phyloP scores from a whole-genome alignment of 2,797 vertebrate species.

The Remorina albescens region DNA sequence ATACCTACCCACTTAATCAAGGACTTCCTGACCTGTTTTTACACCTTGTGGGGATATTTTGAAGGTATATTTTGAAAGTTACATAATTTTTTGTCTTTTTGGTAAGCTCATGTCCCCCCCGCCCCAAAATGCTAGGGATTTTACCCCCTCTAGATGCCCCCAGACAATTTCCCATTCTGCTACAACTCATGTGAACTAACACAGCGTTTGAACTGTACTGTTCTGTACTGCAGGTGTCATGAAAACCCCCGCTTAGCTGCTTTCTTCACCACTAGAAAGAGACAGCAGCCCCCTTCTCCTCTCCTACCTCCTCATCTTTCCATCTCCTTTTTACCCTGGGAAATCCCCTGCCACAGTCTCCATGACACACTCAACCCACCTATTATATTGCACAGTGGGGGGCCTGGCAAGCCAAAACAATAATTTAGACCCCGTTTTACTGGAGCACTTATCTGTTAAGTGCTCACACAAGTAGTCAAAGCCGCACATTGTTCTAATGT shows the following conservation, averaged over 20 bases:
- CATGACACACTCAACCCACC: constrained; percentile 67
- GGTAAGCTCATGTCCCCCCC: not conserved
- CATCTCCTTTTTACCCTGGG: constrained; percentile 53
- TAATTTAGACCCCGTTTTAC: constrained; percentile 65
- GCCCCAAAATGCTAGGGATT: not conserved
- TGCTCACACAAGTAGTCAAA: constrained; percentile 56
- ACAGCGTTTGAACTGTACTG: constrained; percentile 5
- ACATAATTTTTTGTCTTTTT: rapidly evolving
- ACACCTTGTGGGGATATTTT: not conserved
- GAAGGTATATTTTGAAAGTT: not conserved
- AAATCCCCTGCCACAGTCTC: constrained; percentile 69
- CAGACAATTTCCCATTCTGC: not conserved
- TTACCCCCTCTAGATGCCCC: not conserved
- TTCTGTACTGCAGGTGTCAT: constrained; percentile 31
- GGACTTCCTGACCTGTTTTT: constrained; percentile 23
- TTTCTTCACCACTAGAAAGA: constrained; percentile 26
- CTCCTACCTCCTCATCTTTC: constrained; percentile 68
- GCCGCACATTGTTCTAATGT: constrained; percentile 25
- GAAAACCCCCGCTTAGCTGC: constrained; percentile 10
- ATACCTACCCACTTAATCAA: not conserved
- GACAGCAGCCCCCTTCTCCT: constrained; percentile 15
- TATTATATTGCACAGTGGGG: constrained; percentile 68
- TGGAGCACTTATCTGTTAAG: constrained; percentile 55
- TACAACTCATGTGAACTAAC: constrained; percentile 7
- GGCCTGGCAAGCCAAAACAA: constrained; percentile 67